These are phyloP conservation scores for Solea senegalensis DNA, from an alignment of 2,113 vertebrate species.

Conservation along the genomic window DNA sequence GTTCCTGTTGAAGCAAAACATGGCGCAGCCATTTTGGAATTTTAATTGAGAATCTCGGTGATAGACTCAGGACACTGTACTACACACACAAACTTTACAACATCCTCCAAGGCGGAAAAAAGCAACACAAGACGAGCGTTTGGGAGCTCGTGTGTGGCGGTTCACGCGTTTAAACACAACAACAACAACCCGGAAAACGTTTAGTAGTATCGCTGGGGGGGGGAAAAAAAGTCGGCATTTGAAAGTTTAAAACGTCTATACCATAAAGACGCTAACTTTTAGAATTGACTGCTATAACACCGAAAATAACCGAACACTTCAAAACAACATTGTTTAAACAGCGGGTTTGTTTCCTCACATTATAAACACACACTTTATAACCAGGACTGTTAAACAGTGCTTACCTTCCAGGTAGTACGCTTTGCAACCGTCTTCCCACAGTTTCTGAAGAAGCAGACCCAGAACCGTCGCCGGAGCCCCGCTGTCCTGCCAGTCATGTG, in stretches of 20 bases:
- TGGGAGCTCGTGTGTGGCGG: not conserved
- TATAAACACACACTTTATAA: not conserved
- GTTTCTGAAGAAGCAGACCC: slow-evolving; percentile 91
- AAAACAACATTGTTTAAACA: too few relatives aligned
- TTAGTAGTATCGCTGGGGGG: too few relatives aligned
- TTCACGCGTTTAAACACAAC: too few relatives aligned
- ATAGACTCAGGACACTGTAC: slow-evolving; percentile 22
- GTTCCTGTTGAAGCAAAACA: slow-evolving; percentile 77
- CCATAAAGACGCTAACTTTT: not conserved
- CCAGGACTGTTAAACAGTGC: not conserved
- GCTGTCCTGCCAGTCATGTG: slow-evolving; percentile 90
- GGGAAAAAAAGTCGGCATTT: not conserved
- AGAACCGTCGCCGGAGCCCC: slow-evolving; percentile 90
- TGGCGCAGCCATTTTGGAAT: slow-evolving; percentile 81
- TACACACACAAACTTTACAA: slow-evolving; percentile 42
- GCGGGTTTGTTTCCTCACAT: not conserved
- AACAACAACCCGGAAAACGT: not conserved
- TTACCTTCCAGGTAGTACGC: slow-evolving; percentile 94
- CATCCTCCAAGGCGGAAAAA: slow-evolving; percentile 2
- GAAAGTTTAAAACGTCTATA: not conserved
- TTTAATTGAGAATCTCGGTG: slow-evolving; percentile 78
- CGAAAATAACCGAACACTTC: too few relatives aligned
- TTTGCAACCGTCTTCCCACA: slow-evolving; percentile 94
- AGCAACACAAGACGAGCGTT: not conserved
- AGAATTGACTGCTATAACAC: too few relatives aligned